phyloP scores from a whole-genome alignment of 2,797 vertebrate genomes.

The Anomalospiza imberbis region DNA sequence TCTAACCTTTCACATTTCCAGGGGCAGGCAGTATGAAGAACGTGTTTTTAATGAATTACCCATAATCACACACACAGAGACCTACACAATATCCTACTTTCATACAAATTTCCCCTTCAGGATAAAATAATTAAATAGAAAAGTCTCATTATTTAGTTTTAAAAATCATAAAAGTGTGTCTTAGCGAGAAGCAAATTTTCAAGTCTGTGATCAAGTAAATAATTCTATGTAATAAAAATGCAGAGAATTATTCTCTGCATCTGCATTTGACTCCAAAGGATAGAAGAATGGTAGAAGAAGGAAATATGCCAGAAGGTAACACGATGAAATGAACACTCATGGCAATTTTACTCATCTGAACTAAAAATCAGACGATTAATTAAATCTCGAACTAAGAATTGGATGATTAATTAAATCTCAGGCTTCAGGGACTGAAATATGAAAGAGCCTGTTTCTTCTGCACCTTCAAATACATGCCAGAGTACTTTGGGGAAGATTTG shows the following conservation, averaged over 20 bases:
- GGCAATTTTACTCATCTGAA: not conserved
- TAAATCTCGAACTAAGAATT: not conserved
- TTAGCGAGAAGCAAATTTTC: not conserved
- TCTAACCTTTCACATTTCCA: conserved; percentile 64
- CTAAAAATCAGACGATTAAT: not conserved
- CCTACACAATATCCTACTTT: not conserved
- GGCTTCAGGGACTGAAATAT: not conserved
- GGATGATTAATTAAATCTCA: conserved; percentile 5
- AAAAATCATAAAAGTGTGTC: not conserved
- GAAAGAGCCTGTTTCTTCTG: not conserved
- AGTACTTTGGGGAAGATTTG: not conserved
- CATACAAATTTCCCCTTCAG: not conserved
- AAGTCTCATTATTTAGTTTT: conserved; percentile 2
- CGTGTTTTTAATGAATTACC: conserved; percentile 45
- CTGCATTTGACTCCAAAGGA: not conserved
- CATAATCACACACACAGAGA: not conserved
- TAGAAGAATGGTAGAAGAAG: not conserved
- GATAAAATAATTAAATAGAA: not conserved
- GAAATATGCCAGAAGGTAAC: not conserved
- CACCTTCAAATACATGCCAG: not conserved
- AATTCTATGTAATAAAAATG: conserved; percentile 1
- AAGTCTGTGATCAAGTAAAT: not conserved
- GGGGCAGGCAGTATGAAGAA: conserved; percentile 43
- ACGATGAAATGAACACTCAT: not conserved
- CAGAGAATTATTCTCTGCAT: not conserved